These are phyloP conservation scores for Aleadryas rufinucha DNA, from an alignment of 2,113 vertebrate genomes.

Conservation along the genomic window DNA sequence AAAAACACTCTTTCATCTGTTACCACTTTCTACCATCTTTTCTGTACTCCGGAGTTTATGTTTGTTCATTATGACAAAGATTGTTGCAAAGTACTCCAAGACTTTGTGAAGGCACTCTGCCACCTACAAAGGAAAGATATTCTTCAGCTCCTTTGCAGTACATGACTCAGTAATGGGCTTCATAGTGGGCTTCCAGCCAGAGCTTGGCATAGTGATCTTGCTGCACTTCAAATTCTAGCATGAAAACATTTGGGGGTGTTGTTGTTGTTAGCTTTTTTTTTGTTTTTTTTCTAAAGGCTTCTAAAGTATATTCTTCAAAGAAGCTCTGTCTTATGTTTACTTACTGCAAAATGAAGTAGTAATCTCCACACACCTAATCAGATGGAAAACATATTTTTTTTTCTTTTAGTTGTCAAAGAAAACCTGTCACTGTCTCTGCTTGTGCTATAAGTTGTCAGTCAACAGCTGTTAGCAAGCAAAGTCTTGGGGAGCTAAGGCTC, in stretches of 20 bases:
- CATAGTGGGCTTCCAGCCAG: background rate
- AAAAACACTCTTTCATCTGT: background rate
- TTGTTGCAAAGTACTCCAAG: background rate
- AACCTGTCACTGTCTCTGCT: background rate
- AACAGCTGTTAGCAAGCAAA: background rate
- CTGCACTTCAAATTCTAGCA: slow-evolving; percentile 27
- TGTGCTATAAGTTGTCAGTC: background rate
- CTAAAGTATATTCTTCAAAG: slow-evolving; percentile 12
- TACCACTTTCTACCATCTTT: slow-evolving; percentile 28
- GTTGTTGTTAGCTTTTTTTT: background rate
- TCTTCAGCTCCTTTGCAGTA: background rate
- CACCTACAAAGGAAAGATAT: slow-evolving; percentile 15
- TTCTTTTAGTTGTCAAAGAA: background rate
- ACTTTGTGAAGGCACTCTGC: slow-evolving; percentile 22
- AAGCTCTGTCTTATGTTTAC: slow-evolving; percentile 33
- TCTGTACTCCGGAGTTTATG: background rate
- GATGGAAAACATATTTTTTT: background rate
- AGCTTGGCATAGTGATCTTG: background rate
- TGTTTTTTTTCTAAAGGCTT: background rate
- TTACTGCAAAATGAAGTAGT: background rate
- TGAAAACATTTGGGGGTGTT: background rate
- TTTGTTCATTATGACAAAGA: slow-evolving; percentile 21
- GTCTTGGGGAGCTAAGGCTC: background rate
- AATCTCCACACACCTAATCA: background rate
- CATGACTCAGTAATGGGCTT: background rate